phyloP scores from a whole-genome alignment of 2,888 invertebrate species.

The Cephus nigrinus region DNA sequence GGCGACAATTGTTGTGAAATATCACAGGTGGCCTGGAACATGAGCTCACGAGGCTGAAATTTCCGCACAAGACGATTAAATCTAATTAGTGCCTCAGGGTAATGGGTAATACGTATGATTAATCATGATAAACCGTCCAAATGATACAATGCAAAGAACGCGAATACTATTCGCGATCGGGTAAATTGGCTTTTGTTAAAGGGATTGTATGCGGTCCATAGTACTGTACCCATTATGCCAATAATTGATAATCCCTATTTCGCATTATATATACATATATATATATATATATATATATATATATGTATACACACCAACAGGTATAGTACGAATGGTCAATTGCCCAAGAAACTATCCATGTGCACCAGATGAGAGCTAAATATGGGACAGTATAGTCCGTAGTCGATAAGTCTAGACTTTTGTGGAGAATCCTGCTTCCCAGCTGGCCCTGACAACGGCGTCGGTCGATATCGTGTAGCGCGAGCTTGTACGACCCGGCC shows the following conservation, averaged over 20 bases:
- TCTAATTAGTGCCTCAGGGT: background rate
- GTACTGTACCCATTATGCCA: background rate
- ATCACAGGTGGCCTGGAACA: conserved; percentile 1
- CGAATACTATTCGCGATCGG: background rate
- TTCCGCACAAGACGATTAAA: background rate
- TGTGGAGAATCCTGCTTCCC: background rate
- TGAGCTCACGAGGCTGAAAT: background rate
- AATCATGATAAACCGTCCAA: background rate
- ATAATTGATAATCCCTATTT: background rate
- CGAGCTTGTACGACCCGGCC: conserved; percentile 39
- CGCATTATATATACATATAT: background rate
- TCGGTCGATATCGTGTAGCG: conserved; percentile 40
- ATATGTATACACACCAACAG: background rate
- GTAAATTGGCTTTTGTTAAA: background rate
- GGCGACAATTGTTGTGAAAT: background rate
- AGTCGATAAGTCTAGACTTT: background rate
- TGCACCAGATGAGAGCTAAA: background rate
- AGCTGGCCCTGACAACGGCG: conserved; percentile 25
- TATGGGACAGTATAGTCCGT: background rate
- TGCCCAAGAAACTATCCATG: background rate
- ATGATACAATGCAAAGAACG: background rate
- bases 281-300: too few relatives aligned
- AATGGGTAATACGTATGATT: background rate
- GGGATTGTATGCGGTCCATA: background rate
- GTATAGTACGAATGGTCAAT: background rate